Evolutionary conservation across 2,113 vertebrate species (phyloP).

Genomic region (Capreolus pygargus): DNA sequence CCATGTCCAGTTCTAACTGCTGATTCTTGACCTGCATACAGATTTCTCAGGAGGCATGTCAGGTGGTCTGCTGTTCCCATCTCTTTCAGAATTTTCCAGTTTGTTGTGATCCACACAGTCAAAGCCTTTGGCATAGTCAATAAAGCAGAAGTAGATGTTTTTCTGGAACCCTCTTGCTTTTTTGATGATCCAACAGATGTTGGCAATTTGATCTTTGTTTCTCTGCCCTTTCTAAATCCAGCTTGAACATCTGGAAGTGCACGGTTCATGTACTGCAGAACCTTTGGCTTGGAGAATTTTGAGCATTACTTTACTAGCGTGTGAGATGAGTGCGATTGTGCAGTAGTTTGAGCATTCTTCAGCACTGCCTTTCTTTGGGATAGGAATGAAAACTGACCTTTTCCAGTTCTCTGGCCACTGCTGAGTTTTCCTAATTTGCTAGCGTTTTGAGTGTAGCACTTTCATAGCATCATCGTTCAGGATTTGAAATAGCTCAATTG

Average conservation of each 20-base stretch:
- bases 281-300: neutral
- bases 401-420: neutral
- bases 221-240: neutral
- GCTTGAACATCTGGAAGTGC: neutral
- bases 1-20: neutral
- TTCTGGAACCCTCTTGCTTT: neutral
- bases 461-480: neutral
- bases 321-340: neutral
- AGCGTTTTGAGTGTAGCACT: neutral
- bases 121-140: neutral
- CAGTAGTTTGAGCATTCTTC: neutral
- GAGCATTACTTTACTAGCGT: neutral
- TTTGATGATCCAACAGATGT: rapidly evolving
- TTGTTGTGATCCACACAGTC: neutral
- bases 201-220: neutral
- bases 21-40: neutral
- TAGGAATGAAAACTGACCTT: neutral
- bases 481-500: neutral
- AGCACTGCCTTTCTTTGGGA: neutral
- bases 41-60: neutral
- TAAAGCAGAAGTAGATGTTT: neutral
- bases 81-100: neutral
- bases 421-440: neutral
- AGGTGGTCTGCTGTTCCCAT: neutral
- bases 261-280: rapidly evolving